A percentile compares a stretch with the other conserved stretches of the same genome.
These are phyloP conservation scores for Neoseiulus cucumeris DNA, from an alignment of 1,140 invertebrate species.

Conservation along the genomic window DNA sequence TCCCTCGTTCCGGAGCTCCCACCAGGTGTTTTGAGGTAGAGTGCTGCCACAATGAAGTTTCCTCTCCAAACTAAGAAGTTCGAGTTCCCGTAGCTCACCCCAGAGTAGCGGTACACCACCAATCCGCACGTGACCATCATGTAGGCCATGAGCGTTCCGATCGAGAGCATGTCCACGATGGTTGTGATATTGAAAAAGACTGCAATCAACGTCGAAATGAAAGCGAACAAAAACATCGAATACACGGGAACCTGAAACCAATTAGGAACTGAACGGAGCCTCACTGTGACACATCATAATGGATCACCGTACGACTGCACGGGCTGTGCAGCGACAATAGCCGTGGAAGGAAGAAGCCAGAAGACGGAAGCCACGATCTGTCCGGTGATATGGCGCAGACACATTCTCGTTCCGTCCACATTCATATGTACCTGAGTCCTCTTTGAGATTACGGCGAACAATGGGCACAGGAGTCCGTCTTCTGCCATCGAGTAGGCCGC, in stretches of 20 bases:
- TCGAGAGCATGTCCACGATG: neutral
- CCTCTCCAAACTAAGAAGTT: no score
- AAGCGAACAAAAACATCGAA: neutral
- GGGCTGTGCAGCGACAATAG: no score
- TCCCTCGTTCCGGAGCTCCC: no score
- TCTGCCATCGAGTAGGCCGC: neutral
- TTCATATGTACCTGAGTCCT: neutral
- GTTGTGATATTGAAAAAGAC: neutral
- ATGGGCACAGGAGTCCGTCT: neutral
- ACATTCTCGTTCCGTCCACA: neutral
- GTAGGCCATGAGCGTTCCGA: slow-evolving; percentile 1
- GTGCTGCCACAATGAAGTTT: no score
- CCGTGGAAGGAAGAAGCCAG: no score
- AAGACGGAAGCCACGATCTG: neutral
- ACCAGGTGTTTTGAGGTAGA: no score
- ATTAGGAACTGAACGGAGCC: no score
- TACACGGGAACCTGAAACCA: neutral
- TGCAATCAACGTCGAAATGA: neutral
- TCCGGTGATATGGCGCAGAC: neutral
- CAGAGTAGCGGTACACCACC: neutral
- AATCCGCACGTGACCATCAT: slow-evolving; percentile 7
- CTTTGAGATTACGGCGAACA: neutral
- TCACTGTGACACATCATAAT: neutral
- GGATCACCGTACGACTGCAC: neutral
- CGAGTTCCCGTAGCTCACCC: neutral